Evolutionary conservation across 2,113 vertebrate genomes (phyloP).

Genomic region (Aramus guarauna): DNA sequence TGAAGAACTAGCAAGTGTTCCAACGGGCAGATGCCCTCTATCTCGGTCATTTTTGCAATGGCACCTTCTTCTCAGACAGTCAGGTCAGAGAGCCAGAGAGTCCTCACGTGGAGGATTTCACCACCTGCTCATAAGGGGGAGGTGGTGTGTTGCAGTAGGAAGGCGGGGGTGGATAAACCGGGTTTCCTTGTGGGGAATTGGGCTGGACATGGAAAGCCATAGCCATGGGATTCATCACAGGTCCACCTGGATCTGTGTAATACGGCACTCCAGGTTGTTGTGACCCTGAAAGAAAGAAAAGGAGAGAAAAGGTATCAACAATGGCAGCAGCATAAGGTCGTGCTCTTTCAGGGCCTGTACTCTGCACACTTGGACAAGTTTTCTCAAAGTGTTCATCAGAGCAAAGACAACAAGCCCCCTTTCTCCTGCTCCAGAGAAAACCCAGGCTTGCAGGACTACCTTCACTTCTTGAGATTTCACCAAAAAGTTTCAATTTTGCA

Average conservation of each 20-base stretch:
- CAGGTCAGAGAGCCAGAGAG: constrained; percentile 8
- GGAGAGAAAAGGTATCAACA: neutral
- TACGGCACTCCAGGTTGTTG: constrained; percentile 86
- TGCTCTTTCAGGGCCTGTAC: neutral
- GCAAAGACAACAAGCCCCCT: neutral
- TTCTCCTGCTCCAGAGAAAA: neutral
- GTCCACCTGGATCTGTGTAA: constrained; percentile 82
- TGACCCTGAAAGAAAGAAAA: constrained; percentile 76
- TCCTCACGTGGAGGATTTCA: constrained; percentile 86
- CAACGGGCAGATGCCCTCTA: neutral
- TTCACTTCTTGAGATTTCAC: neutral
- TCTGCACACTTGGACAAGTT: neutral
- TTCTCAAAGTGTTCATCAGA: neutral
- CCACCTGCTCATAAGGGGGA: constrained; percentile 92
- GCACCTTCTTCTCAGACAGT: constrained; percentile 17
- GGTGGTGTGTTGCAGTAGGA: constrained; percentile 96
- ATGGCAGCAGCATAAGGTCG: accelerated
- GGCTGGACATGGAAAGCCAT: constrained; percentile 85
- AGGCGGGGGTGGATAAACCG: constrained; percentile 86
- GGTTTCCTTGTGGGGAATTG: constrained; percentile 82
- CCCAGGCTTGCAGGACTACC: neutral
- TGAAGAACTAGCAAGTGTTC: neutral
- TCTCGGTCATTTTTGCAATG: neutral
- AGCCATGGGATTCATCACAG: constrained; percentile 74
- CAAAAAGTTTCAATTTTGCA: neutral